Conservation (phyloP, 2,888 invertebrate species). For the Epicampocera succincta region DNA sequence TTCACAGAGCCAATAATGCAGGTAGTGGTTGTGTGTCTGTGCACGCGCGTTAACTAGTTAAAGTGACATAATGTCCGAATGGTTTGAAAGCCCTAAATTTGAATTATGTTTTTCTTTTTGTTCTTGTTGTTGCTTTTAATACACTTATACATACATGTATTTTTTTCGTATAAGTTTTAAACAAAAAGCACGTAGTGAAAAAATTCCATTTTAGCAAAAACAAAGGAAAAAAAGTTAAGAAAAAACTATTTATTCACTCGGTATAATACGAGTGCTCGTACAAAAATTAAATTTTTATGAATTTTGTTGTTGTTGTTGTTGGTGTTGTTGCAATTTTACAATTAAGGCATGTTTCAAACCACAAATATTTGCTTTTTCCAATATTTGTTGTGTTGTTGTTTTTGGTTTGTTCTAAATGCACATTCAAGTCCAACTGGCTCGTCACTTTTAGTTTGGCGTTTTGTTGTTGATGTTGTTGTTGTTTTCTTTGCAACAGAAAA, state of each 20-base stretch:
- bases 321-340: too few relatives aligned
- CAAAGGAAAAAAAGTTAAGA: neutral
- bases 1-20: neutral
- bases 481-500: slow-evolving; percentile 16
- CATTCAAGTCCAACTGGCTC: slow-evolving; percentile 62
- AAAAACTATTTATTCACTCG: slow-evolving; percentile 22
- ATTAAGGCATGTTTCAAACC: slow-evolving; percentile 67
- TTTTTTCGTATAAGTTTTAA: slow-evolving; percentile 43
- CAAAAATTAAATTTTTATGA: slow-evolving; percentile 23
- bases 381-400: slow-evolving; percentile 14
- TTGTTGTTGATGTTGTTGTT: too few relatives aligned
- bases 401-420: slow-evolving; percentile 57
- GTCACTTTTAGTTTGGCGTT: slow-evolving; percentile 52
- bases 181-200: slow-evolving; percentile 58
- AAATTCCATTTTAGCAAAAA: slow-evolving; percentile 37
- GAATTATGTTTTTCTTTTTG: neutral
- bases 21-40: neutral
- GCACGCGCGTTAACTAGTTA: slow-evolving; percentile 7
- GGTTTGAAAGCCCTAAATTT: slow-evolving; percentile 50
- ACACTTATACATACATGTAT: neutral
- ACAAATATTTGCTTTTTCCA: slow-evolving; percentile 62
- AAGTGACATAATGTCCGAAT: slow-evolving; percentile 54
- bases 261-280: slow-evolving; percentile 3
- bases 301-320: slow-evolving; percentile 20
- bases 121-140: slow-evolving; percentile 16